These are phyloP conservation scores for Scaptomyza caliginosa DNA, from an alignment of 2,888 invertebrate genomes.

Conservation along the genomic window DNA sequence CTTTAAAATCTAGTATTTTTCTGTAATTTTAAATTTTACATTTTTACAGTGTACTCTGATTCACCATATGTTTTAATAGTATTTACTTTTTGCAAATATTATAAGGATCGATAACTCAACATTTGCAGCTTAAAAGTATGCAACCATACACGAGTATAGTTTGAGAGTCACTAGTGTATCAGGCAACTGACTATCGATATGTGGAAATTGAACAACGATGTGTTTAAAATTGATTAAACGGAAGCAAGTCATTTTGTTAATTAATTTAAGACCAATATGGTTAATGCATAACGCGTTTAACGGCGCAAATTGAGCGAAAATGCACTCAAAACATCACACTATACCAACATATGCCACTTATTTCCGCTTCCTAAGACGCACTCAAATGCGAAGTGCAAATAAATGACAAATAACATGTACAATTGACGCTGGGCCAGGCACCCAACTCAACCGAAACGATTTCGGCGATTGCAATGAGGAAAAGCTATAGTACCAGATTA, in stretches of 20 bases:
- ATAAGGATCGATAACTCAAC: not conserved
- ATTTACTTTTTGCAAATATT: too few species aligned
- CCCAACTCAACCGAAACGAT: constrained; percentile 64
- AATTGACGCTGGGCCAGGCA: constrained; percentile 49
- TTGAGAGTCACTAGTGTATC: not conserved
- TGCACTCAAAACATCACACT: constrained; percentile 51
- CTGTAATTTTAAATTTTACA: not conserved
- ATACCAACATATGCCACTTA: constrained; percentile 46
- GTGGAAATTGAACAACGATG: not conserved
- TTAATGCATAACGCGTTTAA: constrained; percentile 5
- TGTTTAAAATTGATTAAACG: constrained; percentile 24
- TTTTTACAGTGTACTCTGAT: not conserved
- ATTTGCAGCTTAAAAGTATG: constrained; percentile 33
- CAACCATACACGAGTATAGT: constrained; percentile 17
- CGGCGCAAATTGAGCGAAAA: constrained; percentile 42
- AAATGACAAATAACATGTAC: constrained; percentile 69
- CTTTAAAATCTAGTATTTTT: not conserved
- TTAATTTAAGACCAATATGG: constrained; percentile 14
- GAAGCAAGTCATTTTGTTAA: constrained; percentile 4
- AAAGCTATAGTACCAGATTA: constrained; percentile 51
- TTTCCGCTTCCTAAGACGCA: constrained; percentile 71
- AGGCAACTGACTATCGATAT: constrained; percentile 29
- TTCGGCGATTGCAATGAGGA: constrained; percentile 46
- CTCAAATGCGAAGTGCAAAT: constrained; percentile 70
- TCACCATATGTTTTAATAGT: too few species aligned